phyloP scores from a whole-genome alignment of 2,113 vertebrate genomes.

The Andinoacara biseriatus region DNA sequence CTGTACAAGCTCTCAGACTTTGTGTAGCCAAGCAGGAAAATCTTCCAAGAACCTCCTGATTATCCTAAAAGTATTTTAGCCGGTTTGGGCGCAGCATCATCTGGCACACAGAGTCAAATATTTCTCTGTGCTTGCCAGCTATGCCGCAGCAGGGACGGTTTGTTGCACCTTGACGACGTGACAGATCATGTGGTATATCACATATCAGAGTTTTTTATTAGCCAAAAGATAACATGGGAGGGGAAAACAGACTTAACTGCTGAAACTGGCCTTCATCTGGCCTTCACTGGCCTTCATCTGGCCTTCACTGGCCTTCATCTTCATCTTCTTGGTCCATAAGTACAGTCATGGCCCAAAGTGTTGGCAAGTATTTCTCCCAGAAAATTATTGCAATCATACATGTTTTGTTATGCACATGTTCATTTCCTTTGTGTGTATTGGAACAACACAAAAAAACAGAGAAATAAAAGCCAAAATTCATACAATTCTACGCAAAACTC shows the following conservation, averaged over 20 bases:
- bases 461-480: too few species aligned
- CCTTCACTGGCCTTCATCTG: too few species aligned
- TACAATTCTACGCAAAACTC: neutral
- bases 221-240: neutral
- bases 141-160: neutral
- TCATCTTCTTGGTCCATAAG: neutral
- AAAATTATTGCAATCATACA: neutral
- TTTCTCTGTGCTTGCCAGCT: neutral
- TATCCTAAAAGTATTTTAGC: neutral
- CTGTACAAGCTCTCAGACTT: neutral
- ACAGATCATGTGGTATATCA: accelerated
- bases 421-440: too few species aligned
- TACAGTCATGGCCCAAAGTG: too few species aligned
- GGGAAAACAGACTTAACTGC: neutral
- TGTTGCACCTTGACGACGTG: too few species aligned
- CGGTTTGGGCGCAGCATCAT: accelerated
- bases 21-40: neutral
- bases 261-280: too few species aligned
- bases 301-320: too few species aligned
- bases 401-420: neutral
- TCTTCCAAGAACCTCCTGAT: neutral
- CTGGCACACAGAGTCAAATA: neutral
- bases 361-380: too few species aligned
- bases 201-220: neutral
- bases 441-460: too few species aligned